Percentiles rank a stretch among this genome's conserved stretches.
Conservation (phyloP, 2,113 vertebrate species). For the Aplodontia rufa region DNA sequence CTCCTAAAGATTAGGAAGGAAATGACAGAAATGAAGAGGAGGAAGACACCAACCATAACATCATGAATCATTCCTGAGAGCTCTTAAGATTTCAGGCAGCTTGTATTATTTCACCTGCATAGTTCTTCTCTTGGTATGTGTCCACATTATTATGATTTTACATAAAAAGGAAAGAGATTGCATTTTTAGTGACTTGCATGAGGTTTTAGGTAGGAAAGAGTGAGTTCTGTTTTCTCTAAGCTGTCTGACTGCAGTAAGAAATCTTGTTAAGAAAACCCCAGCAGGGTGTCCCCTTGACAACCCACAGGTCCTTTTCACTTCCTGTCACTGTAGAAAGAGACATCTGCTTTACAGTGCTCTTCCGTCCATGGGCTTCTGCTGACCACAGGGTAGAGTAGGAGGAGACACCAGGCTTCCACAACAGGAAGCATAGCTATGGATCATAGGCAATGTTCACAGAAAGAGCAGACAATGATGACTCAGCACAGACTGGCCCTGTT, state of each 20-base stretch:
- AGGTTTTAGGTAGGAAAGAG: no score
- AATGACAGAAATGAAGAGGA: no score
- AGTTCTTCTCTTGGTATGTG: neutral
- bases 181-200: no score
- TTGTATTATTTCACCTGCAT: no score
- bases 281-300: no score
- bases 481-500: neutral
- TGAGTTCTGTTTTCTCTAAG: no score
- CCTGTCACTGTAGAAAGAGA: neutral
- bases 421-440: neutral
- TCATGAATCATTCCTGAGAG: neutral
- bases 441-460: neutral
- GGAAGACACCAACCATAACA: neutral
- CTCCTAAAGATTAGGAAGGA: neutral
- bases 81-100: neutral
- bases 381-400: neutral
- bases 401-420: no score
- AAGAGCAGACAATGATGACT: neutral
- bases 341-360: neutral
- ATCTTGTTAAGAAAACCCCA: no score
- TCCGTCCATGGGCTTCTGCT: neutral
- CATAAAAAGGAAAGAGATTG: no score
- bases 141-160: no score
- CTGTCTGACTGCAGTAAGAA: no score
- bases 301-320: neutral